Evolutionary conservation across 2,113 vertebrate species (phyloP).

Genomic region (Hiodon tergisus): DNA sequence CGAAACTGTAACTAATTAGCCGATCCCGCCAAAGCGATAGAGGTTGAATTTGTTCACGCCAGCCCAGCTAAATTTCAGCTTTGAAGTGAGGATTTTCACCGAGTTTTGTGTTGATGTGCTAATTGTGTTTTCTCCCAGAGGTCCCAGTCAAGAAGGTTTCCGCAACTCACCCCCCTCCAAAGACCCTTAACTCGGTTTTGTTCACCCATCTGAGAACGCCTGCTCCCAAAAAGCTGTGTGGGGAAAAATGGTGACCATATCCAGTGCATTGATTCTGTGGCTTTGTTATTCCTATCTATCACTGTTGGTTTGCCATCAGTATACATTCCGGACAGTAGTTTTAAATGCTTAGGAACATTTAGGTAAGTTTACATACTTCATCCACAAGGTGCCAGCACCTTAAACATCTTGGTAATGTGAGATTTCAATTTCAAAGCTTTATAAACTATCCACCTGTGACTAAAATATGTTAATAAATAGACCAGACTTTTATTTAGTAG

Average conservation of each 20-base stretch:
- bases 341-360: background rate
- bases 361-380: too few species aligned
- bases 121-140: slow-evolving; percentile 40
- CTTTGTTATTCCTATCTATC: slow-evolving; percentile 28
- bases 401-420: too few species aligned
- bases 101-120: slow-evolving; percentile 35
- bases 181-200: slow-evolving; percentile 18
- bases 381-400: too few species aligned
- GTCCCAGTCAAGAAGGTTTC: slow-evolving; percentile 27
- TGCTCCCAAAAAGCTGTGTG: slow-evolving; percentile 7
- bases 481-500: too few species aligned
- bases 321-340: background rate
- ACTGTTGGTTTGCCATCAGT: slow-evolving; percentile 12
- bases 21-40: slow-evolving; percentile 20
- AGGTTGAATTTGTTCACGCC: slow-evolving; percentile 18
- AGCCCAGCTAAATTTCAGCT: slow-evolving; percentile 9
- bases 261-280: background rate
- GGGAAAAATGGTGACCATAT: slow-evolving; percentile 21
- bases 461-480: too few species aligned
- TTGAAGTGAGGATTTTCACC: slow-evolving; percentile 7
- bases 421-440: too few species aligned
- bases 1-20: slow-evolving; percentile 34
- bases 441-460: too few species aligned
- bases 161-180: slow-evolving; percentile 5
- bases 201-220: slow-evolving; percentile 20